Base-by-base conservation (phyloP, 2,888 invertebrate species). In the Hydroisotoma schaefferi region DNA sequence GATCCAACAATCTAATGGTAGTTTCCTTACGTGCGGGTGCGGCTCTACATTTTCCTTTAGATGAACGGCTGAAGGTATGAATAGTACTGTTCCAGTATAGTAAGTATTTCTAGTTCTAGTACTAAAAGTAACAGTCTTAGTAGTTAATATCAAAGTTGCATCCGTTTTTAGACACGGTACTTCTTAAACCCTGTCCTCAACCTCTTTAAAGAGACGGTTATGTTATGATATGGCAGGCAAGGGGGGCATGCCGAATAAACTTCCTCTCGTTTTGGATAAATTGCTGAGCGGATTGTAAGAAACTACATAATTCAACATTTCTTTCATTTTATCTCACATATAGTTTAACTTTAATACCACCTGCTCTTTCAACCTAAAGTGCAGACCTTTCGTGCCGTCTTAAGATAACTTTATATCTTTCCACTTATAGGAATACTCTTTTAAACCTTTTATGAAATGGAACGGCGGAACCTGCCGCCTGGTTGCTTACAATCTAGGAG, bases 291-390 rank as follows among this genome's bases (percentile, higher is more conserved):
- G 53, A 53, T 43, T 53, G 53, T 53, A 53, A 53, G 28, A 53
- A 53, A 53, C 53, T 53, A 40, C 53, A 53, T 53, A 53, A 53
- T 53, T 53, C 53, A 53, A 53, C 53, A 53, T 43, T 53, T 43
- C 53, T 53, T 53, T 53, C 53, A 53, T 53, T 53, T 53, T 53
- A 53, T 53, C 53, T 53, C 53, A 53, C 43, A 53, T 53, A 53
- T 40, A 43, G 18, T 40, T 53, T 43, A 53, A 53, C 53, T 53
- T 53, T 53, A 53, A 53, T 53, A 43, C 53, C 53, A 53, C 53
- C 53, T 53, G 53, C 53, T 22, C 40, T 53, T 53, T 53, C 40
- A 40, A 40, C 20, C 20, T 53, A 53, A 53, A 53, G 38, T 53
- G 53, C 33, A 52, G 23, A 33, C 52, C n/a, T 23, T 23, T 20